These are phyloP conservation scores for Cryptus armator DNA, from an alignment of 2,888 invertebrate genomes.

Conservation along the genomic window DNA sequence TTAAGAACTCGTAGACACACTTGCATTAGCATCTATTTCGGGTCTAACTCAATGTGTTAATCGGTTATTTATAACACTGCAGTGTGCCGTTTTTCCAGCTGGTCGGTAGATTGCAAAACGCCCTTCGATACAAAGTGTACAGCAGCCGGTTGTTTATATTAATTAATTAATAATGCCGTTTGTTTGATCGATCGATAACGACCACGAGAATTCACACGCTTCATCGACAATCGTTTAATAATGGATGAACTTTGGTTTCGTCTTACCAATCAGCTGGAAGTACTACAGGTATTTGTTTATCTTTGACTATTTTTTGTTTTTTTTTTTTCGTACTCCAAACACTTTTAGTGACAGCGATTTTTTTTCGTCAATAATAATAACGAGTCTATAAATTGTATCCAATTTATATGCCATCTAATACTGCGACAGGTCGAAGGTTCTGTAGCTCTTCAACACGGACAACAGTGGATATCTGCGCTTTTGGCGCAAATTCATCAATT, in stretches of 20 bases:
- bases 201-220: not conserved
- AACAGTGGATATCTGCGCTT: slow-evolving; percentile 76
- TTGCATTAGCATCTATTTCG: slow-evolving; percentile 80
- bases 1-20: slow-evolving; percentile 58
- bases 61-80: slow-evolving; percentile 82
- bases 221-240: slow-evolving; percentile 56
- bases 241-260: slow-evolving; percentile 84
- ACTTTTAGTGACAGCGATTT: not conserved
- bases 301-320: slow-evolving; percentile 3
- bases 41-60: slow-evolving; percentile 81
- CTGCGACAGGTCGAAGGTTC: slow-evolving; percentile 78
- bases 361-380: slow-evolving; percentile 39
- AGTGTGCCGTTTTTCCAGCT: slow-evolving; percentile 78
- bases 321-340: slow-evolving; percentile 6
- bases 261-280: slow-evolving; percentile 81
- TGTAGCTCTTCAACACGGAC: slow-evolving; percentile 77
- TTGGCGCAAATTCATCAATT: slow-evolving; percentile 73
- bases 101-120: slow-evolving; percentile 55
- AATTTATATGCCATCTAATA: slow-evolving; percentile 32
- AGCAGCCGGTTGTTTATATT: slow-evolving; percentile 52
- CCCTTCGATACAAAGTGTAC: slow-evolving; percentile 40
- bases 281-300: slow-evolving; percentile 79
- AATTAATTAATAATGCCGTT: slow-evolving; percentile 55
- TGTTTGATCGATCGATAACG: slow-evolving; percentile 39
- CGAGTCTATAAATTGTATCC: slow-evolving; percentile 11